Evolutionary conservation across 2,113 vertebrate genomes (phyloP).

Genomic region (Choloepus hoffmanni): DNA sequence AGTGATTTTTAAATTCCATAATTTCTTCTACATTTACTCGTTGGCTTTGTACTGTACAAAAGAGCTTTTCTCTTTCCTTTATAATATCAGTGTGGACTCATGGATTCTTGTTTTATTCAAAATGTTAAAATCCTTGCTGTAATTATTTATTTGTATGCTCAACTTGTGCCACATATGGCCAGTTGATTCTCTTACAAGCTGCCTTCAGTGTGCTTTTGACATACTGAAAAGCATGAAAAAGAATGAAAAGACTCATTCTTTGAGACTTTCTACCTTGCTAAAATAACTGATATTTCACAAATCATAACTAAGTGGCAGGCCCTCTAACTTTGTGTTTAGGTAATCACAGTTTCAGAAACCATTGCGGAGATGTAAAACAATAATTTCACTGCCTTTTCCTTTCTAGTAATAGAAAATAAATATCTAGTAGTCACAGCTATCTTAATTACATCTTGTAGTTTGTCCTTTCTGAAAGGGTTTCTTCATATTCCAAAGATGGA

Average conservation of each 20-base stretch:
- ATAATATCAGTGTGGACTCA: neutral
- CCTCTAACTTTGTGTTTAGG: neutral
- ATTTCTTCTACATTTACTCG: conserved; percentile 6
- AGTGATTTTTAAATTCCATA: neutral
- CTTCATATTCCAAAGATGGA: conserved; percentile 11
- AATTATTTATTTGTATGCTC: conserved; percentile 13
- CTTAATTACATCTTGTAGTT: neutral
- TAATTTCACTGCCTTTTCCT: conserved; percentile 8
- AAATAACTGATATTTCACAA: neutral
- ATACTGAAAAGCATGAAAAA: too few species aligned
- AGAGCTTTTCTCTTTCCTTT: conserved; percentile 41
- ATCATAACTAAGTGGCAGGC: neutral
- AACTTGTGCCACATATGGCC: neutral
- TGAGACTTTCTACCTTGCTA: neutral
- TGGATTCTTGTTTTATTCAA: conserved; percentile 4
- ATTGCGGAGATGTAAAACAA: neutral
- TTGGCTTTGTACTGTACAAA: neutral
- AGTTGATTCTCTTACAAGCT: neutral
- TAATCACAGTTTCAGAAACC: conserved; percentile 28
- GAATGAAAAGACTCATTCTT: too few species aligned
- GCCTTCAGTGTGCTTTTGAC: neutral
- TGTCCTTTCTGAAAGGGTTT: neutral
- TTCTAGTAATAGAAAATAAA: neutral
- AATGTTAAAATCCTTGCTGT: conserved; percentile 18
- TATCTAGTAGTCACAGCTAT: neutral